These are phyloP conservation scores for Eupithecia centaureata DNA, from an alignment of 2,888 invertebrate species.

Conservation along the genomic window DNA sequence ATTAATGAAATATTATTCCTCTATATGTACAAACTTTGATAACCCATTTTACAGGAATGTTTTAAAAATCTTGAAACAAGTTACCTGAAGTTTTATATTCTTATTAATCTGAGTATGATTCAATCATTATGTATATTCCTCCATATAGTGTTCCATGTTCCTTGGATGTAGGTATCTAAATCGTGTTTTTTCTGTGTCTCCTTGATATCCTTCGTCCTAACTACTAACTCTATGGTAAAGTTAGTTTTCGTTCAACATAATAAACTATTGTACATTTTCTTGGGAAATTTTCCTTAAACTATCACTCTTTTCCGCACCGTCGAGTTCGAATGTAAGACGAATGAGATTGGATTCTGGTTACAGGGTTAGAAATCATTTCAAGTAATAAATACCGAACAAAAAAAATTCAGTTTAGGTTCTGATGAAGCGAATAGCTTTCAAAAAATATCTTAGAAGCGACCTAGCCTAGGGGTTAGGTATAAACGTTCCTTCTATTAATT, in stretches of 20 bases:
- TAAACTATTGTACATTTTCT: slow-evolving; percentile 33
- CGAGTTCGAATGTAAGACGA: slow-evolving; percentile 6
- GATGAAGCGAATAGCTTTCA: background rate
- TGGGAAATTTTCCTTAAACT: slow-evolving; percentile 21
- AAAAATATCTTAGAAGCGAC: background rate
- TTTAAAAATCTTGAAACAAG: no score
- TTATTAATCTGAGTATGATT: no score
- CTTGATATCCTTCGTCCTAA: background rate
- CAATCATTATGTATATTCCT: no score
- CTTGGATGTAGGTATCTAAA: no score
- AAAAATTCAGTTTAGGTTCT: background rate
- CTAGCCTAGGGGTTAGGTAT: no score
- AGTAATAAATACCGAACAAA: slow-evolving; percentile 6
- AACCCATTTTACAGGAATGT: no score
- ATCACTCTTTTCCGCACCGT: slow-evolving; percentile 18
- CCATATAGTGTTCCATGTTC: no score
- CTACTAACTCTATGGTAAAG: background rate
- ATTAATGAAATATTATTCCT: no score
- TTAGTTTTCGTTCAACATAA: background rate
- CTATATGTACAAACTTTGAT: no score
- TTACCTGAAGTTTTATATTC: no score
- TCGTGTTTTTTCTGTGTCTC: no score
- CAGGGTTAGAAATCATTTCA: slow-evolving; percentile 12
- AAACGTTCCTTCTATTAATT: background rate
- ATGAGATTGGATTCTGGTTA: slow-evolving; percentile 18